Conservation (phyloP, 2,113 vertebrate species). For the Gymnogyps californianus region DNA sequence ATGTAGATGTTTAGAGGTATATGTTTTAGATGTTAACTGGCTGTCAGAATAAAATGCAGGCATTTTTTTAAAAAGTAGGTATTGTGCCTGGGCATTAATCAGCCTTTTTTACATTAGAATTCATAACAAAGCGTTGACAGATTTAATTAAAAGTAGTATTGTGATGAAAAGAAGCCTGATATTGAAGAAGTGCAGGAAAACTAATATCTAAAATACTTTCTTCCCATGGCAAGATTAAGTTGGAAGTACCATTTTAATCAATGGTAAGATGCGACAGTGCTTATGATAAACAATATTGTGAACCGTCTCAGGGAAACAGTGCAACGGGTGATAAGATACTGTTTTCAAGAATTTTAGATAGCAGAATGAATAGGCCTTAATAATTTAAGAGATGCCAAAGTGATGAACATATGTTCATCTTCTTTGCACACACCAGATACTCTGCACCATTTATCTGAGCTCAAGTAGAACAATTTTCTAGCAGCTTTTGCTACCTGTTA, state of each 20-base stretch:
- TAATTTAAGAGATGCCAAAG: not conserved
- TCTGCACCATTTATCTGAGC: not conserved
- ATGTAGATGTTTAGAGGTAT: not conserved
- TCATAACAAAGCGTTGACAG: not conserved
- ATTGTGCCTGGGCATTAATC: not conserved
- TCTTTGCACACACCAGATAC: not conserved
- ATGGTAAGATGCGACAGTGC: rapidly evolving
- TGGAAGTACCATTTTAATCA: not conserved
- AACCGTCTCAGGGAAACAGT: not conserved
- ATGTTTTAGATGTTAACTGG: not conserved
- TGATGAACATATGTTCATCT: not conserved
- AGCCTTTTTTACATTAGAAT: not conserved
- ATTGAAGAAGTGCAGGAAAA: not conserved
- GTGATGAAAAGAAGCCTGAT: not conserved
- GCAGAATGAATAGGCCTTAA: not conserved
- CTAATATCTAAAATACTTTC: not conserved
- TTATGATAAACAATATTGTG: not conserved
- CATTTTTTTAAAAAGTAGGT: not conserved
- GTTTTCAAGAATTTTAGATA: not conserved
- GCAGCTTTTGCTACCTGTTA: not conserved
- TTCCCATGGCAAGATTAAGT: not conserved
- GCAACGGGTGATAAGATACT: not conserved
- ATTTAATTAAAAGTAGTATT: not conserved
- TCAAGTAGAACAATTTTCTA: not conserved
- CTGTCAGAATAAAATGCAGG: not conserved